Evolutionary conservation across 1,140 invertebrate species (phyloP), one percentile per base, ranked within the genome.

Genomic region (Drosophila ohnishii): DNA sequence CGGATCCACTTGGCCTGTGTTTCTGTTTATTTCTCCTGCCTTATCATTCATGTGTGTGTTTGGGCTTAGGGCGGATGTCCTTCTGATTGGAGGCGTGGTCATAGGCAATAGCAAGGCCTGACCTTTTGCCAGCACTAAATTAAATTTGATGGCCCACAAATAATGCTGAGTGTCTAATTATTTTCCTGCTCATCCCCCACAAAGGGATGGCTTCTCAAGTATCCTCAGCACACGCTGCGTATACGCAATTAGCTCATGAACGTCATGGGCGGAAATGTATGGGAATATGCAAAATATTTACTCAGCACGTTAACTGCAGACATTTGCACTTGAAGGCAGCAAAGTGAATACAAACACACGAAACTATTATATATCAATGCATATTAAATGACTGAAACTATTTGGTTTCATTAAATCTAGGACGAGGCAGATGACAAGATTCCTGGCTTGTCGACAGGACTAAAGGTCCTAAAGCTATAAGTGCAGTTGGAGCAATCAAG

Each of bases 71-170:
- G 50, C 37, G 64, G 51, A 35, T 67, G 28, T 76, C 48, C 59
- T 67, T 53, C 16, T 34, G 35, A 67, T 40, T 64, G 42, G 34
- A 16, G 73, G 78, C 71, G 65, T 87, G 75, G 71, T 34, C 63
- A 72, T 76, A 35, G 79, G 67, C 51, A 55, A 55, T 55, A 37
- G 51, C 51, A 79, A 82, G 57, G 83, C 62, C 63, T 75, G 70
- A 62, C 70, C 75, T 76, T 83, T 79, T 62, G 71, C 47, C 62
- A 62, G 80, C 76, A 88, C 71, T 87, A 88, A 87, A 87, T 87
- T 87, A 86, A 87, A 88, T 87, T 87, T 87, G 84, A 87, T 87
- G 84, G 84, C 61, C 84, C 61, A 87, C 83, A 87, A 87, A 87
- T 87, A 88, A 83, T 80, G 84, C 84, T 71, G 79, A 88, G 76